phyloP scores from a whole-genome alignment of 2,888 invertebrate species.

The Poecilus cupreus region DNA sequence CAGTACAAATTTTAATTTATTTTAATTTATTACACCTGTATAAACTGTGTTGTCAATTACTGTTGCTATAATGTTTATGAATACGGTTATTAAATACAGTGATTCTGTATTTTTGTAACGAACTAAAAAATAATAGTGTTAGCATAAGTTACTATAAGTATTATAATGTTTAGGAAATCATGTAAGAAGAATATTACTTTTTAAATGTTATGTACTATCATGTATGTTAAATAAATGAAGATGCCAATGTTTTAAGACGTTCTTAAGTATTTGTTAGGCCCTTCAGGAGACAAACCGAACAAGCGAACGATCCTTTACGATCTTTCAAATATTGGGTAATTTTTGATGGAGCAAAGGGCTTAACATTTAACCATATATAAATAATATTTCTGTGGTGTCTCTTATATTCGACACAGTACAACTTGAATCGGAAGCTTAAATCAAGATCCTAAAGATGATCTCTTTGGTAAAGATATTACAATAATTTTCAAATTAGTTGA shows the following conservation, averaged over 20 bases:
- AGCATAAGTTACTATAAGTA: neutral
- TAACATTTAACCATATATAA: too few relatives aligned
- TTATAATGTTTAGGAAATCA: neutral
- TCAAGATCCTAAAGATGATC: too few relatives aligned
- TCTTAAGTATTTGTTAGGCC: neutral
- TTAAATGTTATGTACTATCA: slow-evolving; percentile 21
- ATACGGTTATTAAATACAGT: neutral
- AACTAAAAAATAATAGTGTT: neutral
- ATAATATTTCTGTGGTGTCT: too few relatives aligned
- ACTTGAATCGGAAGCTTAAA: too few relatives aligned
- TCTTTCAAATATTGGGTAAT: too few relatives aligned
- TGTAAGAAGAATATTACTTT: slow-evolving; percentile 17
- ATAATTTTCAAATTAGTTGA: too few relatives aligned
- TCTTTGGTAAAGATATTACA: too few relatives aligned
- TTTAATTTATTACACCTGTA: neutral
- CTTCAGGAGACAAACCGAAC: neutral
- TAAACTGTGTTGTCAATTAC: neutral
- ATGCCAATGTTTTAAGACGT: neutral
- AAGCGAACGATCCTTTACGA: too few relatives aligned
- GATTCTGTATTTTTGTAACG: slow-evolving; percentile 21
- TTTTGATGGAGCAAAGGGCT: too few relatives aligned
- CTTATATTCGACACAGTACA: too few relatives aligned
- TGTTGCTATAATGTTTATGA: neutral
- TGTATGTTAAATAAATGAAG: slow-evolving; percentile 29
- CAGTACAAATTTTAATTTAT: neutral